Evolutionary conservation across 2,888 invertebrate genomes (phyloP).

Genomic region (Ennomos erosarius): DNA sequence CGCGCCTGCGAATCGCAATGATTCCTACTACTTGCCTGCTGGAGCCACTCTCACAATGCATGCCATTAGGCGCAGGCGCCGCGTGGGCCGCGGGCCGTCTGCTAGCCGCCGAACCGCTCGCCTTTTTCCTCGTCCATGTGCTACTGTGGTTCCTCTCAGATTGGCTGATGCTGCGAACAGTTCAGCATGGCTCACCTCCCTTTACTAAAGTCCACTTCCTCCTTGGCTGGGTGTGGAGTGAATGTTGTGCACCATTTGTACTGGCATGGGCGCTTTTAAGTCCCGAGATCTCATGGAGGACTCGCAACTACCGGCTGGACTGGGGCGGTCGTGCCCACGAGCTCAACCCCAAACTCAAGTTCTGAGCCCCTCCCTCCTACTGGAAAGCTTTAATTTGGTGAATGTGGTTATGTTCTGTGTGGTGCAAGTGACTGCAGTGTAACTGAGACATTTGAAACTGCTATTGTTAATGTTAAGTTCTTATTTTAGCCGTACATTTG

Average conservation of each 20-base stretch:
- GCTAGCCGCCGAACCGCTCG: constrained; percentile 94
- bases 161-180: constrained; percentile 95
- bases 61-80: constrained; percentile 96
- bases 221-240: constrained; percentile 97
- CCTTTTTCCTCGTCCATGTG: constrained; percentile 96
- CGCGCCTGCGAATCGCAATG: constrained; percentile 97
- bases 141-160: constrained; percentile 98
- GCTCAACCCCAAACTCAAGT: constrained; percentile 90
- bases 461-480: constrained; percentile 66
- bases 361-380: constrained; percentile 69
- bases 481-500: constrained; percentile 59
- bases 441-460: constrained; percentile 56
- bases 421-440: constrained; percentile 45
- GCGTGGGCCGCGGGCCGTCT: constrained; percentile 94
- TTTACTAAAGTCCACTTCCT: constrained; percentile 98
- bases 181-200: constrained; percentile 96
- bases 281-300: constrained; percentile 97
- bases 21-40: constrained; percentile 95
- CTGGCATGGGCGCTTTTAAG: constrained; percentile 94
- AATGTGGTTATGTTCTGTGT: constrained; percentile 55
- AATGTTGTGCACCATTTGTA: constrained; percentile 95
- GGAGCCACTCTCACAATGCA: constrained; percentile 98
- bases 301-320: constrained; percentile 94
- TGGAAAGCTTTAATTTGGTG: constrained; percentile 77
- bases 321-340: constrained; percentile 99